Conservation (phyloP, 2,888 invertebrate genomes). For the Cybosia mesomella region DNA sequence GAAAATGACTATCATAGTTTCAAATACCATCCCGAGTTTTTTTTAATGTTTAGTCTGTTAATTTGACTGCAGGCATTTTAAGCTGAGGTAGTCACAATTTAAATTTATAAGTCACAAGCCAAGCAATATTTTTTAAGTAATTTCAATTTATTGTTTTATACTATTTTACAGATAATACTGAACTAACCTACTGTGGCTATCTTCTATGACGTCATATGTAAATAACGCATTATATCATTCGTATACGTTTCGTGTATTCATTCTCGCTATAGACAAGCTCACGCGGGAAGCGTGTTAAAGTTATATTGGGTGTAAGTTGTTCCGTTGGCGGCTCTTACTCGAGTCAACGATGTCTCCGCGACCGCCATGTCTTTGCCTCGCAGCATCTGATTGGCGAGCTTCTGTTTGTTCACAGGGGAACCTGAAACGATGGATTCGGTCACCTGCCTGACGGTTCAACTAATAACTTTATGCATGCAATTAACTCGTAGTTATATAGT, state of each 20-base stretch:
- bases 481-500: not conserved
- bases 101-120: not conserved
- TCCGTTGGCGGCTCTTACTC: slow-evolving; percentile 88
- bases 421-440: slow-evolving; percentile 85
- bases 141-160: not conserved
- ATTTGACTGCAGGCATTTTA: too few species aligned
- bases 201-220: slow-evolving; percentile 1
- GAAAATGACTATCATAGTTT: not conserved
- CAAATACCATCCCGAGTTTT: not conserved
- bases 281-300: slow-evolving; percentile 73
- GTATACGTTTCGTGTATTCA: slow-evolving; percentile 35
- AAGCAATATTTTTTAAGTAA: not conserved
- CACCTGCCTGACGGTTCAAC: slow-evolving; percentile 69
- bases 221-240: not conserved
- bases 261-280: slow-evolving; percentile 57
- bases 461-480: slow-evolving; percentile 21
- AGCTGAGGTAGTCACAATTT: not conserved
- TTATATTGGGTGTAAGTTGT: slow-evolving; percentile 70
- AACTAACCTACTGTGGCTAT: not conserved
- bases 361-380: slow-evolving; percentile 89
- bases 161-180: not conserved
- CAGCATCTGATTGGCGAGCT: slow-evolving; percentile 92
- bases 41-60: too few species aligned
- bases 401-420: slow-evolving; percentile 94
- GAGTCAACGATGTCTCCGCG: slow-evolving; percentile 93